Evolutionary conservation across 2,113 vertebrate genomes (phyloP), one percentile per base, ranked within the genome.

Genomic region (Lampris megalopsis): DNA sequence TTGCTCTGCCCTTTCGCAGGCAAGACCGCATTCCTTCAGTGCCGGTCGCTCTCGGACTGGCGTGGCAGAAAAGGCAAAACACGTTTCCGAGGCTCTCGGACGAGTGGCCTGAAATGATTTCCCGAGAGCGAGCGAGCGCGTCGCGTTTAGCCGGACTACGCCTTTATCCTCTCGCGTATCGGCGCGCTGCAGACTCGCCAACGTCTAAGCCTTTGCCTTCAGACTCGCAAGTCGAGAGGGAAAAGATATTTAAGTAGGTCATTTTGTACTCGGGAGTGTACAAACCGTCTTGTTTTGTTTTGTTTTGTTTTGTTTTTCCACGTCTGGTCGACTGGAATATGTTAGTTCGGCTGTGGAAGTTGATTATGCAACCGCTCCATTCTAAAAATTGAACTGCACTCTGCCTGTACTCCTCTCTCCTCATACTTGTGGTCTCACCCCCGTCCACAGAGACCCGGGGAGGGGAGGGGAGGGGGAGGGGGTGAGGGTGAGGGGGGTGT

Each of bases 1-100:
- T 93, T 91, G 86, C 65, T 83, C 86, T 35, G 75, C 71, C 41
- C 38, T 36, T 53, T 36, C 43, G 8, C 37, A 40, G 3, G 7
- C 2, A 63, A 50, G 65, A 24, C 36, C 45, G 66, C 86, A 92
- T 94, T 94, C 92, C 91, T 89, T 67, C 86, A 90, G 77, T 86
- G 77, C 62, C 62, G 43, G 58, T n/a, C 10, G 5, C 67, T 75
- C 81, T 47, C 75, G 76, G 67, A 62, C 61, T 59, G 56, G 38
- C 24, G 24, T 24, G 24, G 24, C 24, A 24, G 24, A 24, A 24
- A 24, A 24, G 24, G 71, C 64, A 76, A 73, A 82, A 69, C 63
- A 82, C 81, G 79, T 71, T 36, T 24, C 48, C 64, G n/a, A 58
- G 67, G 53, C 50, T 47, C 45, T 64, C 9, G 4, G 37, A 50